These are phyloP conservation scores for Crossocerus cetratus DNA, from an alignment of 2,888 invertebrate genomes.

Conservation along the genomic window DNA sequence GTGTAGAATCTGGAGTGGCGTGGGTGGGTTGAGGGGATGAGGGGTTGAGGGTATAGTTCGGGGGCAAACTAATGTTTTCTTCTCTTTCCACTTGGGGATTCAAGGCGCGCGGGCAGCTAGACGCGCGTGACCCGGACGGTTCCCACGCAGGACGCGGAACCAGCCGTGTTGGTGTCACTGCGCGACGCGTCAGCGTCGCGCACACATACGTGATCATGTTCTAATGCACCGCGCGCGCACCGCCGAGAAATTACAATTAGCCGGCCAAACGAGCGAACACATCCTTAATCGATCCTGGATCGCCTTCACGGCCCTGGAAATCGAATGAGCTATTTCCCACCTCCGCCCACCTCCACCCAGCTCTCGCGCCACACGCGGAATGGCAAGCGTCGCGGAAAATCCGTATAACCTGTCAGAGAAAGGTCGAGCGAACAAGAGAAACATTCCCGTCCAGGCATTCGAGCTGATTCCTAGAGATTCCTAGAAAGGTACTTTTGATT, in stretches of 20 bases:
- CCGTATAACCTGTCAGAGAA: too few species aligned
- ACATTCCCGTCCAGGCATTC: too few species aligned
- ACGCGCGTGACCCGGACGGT: conserved; percentile 73
- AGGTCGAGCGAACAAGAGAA: too few species aligned
- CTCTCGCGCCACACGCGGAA: too few species aligned
- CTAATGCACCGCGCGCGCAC: conserved; percentile 66
- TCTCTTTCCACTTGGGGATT: conserved; percentile 68
- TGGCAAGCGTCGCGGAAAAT: too few species aligned
- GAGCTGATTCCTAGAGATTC: too few species aligned
- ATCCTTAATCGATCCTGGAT: conserved; percentile 14
- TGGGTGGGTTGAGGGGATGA: neutral
- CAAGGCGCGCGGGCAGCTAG: conserved; percentile 70
- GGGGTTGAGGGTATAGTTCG: conserved; percentile 43
- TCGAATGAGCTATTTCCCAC: neutral
- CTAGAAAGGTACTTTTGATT: too few species aligned
- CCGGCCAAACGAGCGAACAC: conserved; percentile 30
- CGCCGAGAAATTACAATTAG: conserved; percentile 63
- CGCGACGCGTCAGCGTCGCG: conserved; percentile 69
- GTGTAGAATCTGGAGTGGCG: conserved; percentile 50
- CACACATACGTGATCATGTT: conserved; percentile 74
- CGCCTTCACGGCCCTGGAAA: conserved; percentile 15
- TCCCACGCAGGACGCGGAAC: conserved; percentile 73
- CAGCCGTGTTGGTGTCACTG: conserved; percentile 55
- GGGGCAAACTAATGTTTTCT: conserved; percentile 59
- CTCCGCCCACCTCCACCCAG: too few species aligned